Evolutionary conservation across 2,113 vertebrate genomes (phyloP), one percentile per base, ranked within the genome.

Genomic region (Oreochromis niloticus): DNA sequence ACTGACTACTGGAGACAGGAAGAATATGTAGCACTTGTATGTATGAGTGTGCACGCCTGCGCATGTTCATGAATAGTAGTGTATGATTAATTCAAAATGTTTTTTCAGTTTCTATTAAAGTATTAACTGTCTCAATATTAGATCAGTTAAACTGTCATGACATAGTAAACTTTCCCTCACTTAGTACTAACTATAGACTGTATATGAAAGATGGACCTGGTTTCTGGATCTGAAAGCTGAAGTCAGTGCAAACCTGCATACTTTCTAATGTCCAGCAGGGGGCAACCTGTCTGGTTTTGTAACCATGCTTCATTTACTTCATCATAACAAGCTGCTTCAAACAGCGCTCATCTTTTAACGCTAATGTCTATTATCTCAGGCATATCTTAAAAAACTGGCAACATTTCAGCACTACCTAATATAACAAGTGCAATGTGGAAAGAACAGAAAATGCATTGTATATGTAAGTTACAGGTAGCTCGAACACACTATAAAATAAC

Each of bases 1-100:
- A 93, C 75, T 24, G 90, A 92, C 82, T 50, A 90, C 50, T 73
- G 46, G 48, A 78, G 52, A 90, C 39, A 86, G 78, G 52, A 82
- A 41, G 54, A 79, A 43, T 32, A 43, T 27, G 81, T 63, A 54
- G 32, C 6, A 36, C 66, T 39, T 82, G 27, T n/a, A 10, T 66
- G 34, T 82, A 14, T 82, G 10, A 85, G 48, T 80, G 6, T 57
- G 30, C 14, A 48, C 3, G 6, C n/a, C 22, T 83, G 55, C 79
- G 27, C 55, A 36, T 55, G 57, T 86, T 46, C 68, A 78, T 79
- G 46, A 82, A 52, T 61, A 87, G 32, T 54, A 71, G 41, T 32
- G 19, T 75, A 41, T 32, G 14, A 66, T 75, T 83, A 36, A 79
- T 87, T 88, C 0, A 46, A 84, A 88, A 86, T 3, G 8, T 68